These are phyloP conservation scores for Coelinius sp. DNA, from an alignment of 2,888 invertebrate species.

Conservation along the genomic window DNA sequence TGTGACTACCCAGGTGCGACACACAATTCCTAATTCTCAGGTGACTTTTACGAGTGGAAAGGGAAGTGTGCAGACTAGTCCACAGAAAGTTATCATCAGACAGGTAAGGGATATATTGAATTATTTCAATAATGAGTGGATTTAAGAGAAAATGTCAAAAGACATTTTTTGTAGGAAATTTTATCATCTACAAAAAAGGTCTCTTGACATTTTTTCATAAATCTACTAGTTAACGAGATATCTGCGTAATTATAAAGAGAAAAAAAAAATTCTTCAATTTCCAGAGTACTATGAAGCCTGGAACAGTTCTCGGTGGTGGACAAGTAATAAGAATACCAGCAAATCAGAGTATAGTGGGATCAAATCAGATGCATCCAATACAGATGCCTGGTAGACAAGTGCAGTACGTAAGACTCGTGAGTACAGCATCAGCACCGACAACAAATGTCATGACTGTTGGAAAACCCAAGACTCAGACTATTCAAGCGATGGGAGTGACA, in stretches of 20 bases:
- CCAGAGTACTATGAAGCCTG: constrained; percentile 69
- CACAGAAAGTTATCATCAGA: constrained; percentile 74
- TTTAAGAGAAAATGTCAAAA: too few relatives aligned
- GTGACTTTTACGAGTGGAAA: constrained; percentile 57
- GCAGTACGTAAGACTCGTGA: constrained; percentile 81
- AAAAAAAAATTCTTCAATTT: constrained; percentile 34
- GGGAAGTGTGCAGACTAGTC: constrained; percentile 64
- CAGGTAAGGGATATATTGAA: constrained; percentile 64
- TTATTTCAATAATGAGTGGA: too few relatives aligned
- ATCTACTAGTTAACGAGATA: too few relatives aligned
- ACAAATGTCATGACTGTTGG: constrained; percentile 67
- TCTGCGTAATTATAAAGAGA: too few relatives aligned
- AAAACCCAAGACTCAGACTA: constrained; percentile 63
- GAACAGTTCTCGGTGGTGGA: constrained; percentile 66
- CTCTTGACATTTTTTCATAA: too few relatives aligned
- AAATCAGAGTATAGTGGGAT: constrained; percentile 69
- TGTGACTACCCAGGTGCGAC: constrained; percentile 58
- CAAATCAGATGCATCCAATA: constrained; percentile 79
- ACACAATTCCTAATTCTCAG: constrained; percentile 59
- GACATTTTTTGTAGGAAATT: too few relatives aligned
- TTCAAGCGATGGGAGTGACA: constrained; percentile 64
- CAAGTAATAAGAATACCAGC: constrained; percentile 73
- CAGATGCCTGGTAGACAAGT: constrained; percentile 82
- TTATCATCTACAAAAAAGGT: too few relatives aligned
- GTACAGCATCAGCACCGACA: constrained; percentile 71